Conservation (phyloP, 2,113 vertebrate species). For the Pachypanchax playfairii region DNA sequence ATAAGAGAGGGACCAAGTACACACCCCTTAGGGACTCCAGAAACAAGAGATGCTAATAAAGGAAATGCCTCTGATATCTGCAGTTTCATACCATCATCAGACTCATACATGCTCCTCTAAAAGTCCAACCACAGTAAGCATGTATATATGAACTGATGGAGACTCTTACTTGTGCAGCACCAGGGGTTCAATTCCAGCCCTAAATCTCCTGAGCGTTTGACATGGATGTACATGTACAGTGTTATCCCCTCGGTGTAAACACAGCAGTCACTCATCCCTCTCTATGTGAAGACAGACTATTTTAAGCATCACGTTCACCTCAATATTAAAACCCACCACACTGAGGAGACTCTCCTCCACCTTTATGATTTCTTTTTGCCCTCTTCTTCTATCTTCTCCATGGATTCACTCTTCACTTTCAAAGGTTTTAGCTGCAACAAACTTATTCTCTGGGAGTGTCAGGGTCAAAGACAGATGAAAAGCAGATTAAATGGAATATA, state of each 20-base stretch:
- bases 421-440: constrained; percentile 35
- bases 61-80: no score
- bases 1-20: not conserved
- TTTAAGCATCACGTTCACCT: constrained; percentile 17
- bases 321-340: constrained; percentile 30
- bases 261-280: not conserved
- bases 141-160: not conserved
- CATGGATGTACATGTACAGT: not conserved
- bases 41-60: not conserved
- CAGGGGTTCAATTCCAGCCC: constrained; percentile 1
- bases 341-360: constrained; percentile 6
- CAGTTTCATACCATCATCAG: not conserved
- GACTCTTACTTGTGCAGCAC: not conserved
- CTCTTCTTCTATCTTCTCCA: constrained; percentile 4
- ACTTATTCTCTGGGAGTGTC: constrained; percentile 50
- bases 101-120: not conserved
- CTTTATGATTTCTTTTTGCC: not conserved
- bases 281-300: constrained; percentile 9
- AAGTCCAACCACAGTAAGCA: not conserved
- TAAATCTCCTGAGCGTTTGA: constrained; percentile 14
- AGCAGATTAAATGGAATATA: constrained; percentile 40
- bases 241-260: constrained; percentile 7
- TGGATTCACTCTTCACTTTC: constrained; percentile 37
- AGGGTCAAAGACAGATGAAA: constrained; percentile 24
- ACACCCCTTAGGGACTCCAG: not conserved